Evolutionary conservation across 2,888 invertebrate genomes (phyloP), one percentile per base, ranked within the genome.

Genomic region (Coelopa pilipes): DNA sequence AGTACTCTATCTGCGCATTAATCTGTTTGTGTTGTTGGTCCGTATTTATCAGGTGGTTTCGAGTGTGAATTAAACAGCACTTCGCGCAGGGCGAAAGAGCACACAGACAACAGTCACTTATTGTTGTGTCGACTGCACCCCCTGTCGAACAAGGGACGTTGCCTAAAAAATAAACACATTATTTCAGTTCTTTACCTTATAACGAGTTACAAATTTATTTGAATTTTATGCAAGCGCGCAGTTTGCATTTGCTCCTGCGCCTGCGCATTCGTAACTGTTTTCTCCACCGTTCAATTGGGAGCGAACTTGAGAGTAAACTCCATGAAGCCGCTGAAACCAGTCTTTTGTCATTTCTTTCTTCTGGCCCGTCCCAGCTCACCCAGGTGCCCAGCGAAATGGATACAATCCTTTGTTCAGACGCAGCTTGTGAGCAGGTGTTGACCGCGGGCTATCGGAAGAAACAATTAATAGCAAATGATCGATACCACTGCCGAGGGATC

Each of bases 201-300:
- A 75, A 73, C 72, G 74, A 75, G 74, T 74, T 47, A 78, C 76
- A 80, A 34, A 81, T 81, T 79, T 81, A 81, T 81, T 79, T 80
- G 78, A 79, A 80, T 78, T 79, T 80, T 80, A 81, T 81, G 78
- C 80, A 78, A 81, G 79, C 73, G 74, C 76, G 74, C 34, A 7
- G 34, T 34, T 7, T 34, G 7, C 34, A 7, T 34, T 34, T 34
- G 7, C 34, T 2, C 7, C 34, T 74, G 72, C 75, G 73, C 73
- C 72, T 74, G 74, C 73, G 70, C 63, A 68, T 68, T 73, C 72
- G 59, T 72, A 17, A 19, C 24, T 59, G 57, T 10, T 5, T 17
- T 59, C 24, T 59, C 3, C 19, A 13, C 15, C 7, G 21, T 7
- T 24, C 34, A n/a, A 10, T 11, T 46, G 4, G 34, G 34, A 34